Evolutionary conservation across 2,888 invertebrate genomes (phyloP).

Genomic region (Tethea ocularis): DNA sequence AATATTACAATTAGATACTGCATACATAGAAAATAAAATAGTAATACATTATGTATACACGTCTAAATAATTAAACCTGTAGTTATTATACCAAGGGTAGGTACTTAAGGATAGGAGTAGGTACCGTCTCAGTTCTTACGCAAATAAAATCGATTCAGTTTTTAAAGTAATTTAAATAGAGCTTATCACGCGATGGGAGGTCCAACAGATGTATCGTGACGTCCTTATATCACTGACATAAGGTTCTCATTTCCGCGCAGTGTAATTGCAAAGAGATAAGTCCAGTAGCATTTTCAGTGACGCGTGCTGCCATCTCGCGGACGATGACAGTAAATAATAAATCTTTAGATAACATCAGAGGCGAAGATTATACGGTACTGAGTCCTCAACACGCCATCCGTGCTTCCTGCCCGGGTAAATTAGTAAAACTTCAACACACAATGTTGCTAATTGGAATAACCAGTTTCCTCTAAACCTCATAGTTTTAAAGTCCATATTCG

Average conservation of each 20-base stretch:
- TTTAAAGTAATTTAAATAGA: not conserved
- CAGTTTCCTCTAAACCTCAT: not conserved
- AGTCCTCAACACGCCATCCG: slow-evolving; percentile 78
- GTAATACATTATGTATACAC: slow-evolving; percentile 1
- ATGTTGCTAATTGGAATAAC: slow-evolving; percentile 40
- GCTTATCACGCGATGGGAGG: slow-evolving; percentile 54
- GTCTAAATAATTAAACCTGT: slow-evolving; percentile 16
- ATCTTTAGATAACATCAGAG: slow-evolving; percentile 82
- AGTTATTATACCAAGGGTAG: not conserved
- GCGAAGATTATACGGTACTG: slow-evolving; percentile 80
- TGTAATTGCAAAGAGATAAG: slow-evolving; percentile 50
- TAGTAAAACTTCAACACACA: slow-evolving; percentile 72
- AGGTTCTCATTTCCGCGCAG: slow-evolving; percentile 42
- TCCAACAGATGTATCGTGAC: slow-evolving; percentile 30
- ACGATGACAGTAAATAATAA: slow-evolving; percentile 80
- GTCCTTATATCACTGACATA: slow-evolving; percentile 33
- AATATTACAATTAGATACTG: not conserved
- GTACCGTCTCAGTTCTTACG: no score
- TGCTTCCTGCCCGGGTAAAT: slow-evolving; percentile 81
- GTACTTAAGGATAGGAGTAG: no score
- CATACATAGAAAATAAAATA: not conserved
- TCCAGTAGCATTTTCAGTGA: slow-evolving; percentile 67
- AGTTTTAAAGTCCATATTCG: slow-evolving; percentile 47
- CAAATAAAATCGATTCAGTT: not conserved
- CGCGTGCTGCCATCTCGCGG: slow-evolving; percentile 81